Base-by-base conservation (phyloP, 1,140 invertebrate species). In the Brachionus asplanchnoidis region DNA sequence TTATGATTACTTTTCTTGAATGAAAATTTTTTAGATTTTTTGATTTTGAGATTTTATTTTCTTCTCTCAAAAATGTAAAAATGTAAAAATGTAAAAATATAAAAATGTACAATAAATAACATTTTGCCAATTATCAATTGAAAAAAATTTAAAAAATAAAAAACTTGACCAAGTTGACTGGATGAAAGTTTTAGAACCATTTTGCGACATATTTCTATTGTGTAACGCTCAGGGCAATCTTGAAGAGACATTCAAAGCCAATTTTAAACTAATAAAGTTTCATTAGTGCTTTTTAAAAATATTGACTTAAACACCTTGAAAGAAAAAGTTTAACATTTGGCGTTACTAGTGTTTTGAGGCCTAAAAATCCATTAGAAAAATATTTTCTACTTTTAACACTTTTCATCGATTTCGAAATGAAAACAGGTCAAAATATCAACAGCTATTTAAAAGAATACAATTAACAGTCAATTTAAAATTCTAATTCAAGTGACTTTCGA, bases 391-490 rank as follows among this genome's bases (percentile, higher is more conserved):
- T 73, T 73, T 44, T 73, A 73, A 73, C 68, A 73, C 68, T 73
- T 73, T 73, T 17, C 42, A 42, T 73, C 17, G 28, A 17, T 12
- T 40, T 42, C 11, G 32, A 68, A 68, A 68, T n/a, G 17, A 73
- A 73, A 73, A 73, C 68, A 73, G 68, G 68, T 73, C 68, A 73
- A 73, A 20, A 40, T 73, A 73, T 73, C 23, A 73, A 73, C 68
- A 73, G 68, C 68, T 73, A 73, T 73, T 73, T 73, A 42, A 73
- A 40, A 73, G 40, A 73, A 20, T 73, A 42, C 11, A 73, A 42
- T 73, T 73, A 42, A 73, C 68, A 73, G 68, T 73, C 40, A 73
- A 73, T 73, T 73, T 73, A 73, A 73, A 73, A 40, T 73, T 73
- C 42, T 73, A 73, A 73, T 73, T 42, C 5, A 42, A 42, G 17